phyloP scores from a whole-genome alignment of 2,113 vertebrate genomes.

The Thamnaconus septentrionalis region DNA sequence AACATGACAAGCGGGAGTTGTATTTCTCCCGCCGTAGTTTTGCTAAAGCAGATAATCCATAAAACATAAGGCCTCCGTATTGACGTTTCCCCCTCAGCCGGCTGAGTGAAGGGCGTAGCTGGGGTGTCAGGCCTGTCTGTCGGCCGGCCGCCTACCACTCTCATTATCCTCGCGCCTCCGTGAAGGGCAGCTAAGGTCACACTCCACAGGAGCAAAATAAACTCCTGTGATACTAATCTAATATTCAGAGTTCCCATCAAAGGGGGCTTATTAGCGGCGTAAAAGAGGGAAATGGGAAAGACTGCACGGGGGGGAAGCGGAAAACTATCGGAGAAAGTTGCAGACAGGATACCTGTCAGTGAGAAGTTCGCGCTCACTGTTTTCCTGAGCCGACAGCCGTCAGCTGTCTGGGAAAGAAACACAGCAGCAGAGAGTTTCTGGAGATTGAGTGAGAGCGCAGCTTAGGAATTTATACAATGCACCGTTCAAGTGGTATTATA shows the following conservation, averaged over 20 bases:
- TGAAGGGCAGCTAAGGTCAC: constrained; percentile 71
- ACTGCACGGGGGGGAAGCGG: constrained; percentile 20
- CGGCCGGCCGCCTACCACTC: constrained; percentile 64
- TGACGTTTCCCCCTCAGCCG: constrained; percentile 65
- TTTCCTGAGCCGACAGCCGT: constrained; percentile 14
- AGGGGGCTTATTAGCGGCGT: constrained; percentile 49
- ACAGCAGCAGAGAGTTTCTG: constrained; percentile 34
- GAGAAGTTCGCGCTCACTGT: constrained; percentile 10
- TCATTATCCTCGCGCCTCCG: constrained; percentile 62
- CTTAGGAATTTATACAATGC: constrained; percentile 59
- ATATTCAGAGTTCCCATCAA: constrained; percentile 59
- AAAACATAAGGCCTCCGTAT: constrained; percentile 73
- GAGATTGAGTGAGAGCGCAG: constrained; percentile 25
- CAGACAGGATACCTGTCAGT: constrained; percentile 7
- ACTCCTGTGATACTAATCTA: constrained; percentile 50
- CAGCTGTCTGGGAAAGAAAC: constrained; percentile 16
- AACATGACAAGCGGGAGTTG: constrained; percentile 71
- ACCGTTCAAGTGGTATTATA: constrained; percentile 56
- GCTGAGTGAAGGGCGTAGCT: constrained; percentile 71
- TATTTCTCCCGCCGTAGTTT: constrained; percentile 66
- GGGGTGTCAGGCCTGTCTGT: constrained; percentile 67
- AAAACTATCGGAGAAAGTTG: constrained; percentile 32
- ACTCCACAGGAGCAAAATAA: constrained; percentile 64
- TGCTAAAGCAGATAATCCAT: constrained; percentile 72
- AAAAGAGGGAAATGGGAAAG: constrained; percentile 32